Base-by-base conservation (phyloP, 1,140 invertebrate species). In the Penaeus chinensis region DNA sequence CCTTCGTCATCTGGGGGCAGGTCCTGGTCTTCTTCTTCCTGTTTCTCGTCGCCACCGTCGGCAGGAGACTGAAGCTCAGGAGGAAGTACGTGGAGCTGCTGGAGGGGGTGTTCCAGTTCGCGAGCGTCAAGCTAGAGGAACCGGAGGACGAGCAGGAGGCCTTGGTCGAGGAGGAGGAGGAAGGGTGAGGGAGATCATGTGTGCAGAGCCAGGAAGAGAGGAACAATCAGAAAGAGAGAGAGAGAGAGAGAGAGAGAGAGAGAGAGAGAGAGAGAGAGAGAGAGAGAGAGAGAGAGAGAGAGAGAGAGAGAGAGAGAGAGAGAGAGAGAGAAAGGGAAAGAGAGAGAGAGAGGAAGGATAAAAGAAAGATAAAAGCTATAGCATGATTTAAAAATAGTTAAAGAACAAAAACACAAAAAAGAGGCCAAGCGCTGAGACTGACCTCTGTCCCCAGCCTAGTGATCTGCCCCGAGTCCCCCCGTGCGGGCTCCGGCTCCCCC, bases 1-100 rank as follows among this genome's bases (percentile, higher is more conserved):
- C 88, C 27, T 89, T 82, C 66, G 32, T 83, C 66, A 77, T 79
- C 63, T 85, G 84, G 76, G 79, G 71, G 3, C 85, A 89, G 79
- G 42, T 77, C n/a, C 63, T 85, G 62, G 81, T 82, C 24, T 89
- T 89, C 76, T 16, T 85, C 60, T 82, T 66, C 60, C 79, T 89
- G 1, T 66, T 89, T 8, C 18, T 89, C 27, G 78, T 82, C 5
- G 83, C 88, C 27, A 74, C 88, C 18, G 79, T 85, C 3, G 88
- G 88, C 13, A 24, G 88, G 22, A 81, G 85, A 19, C 65, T 85
- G 7, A 89, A 66, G 54, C 79, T 89, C n/a, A 80, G 88, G 54
- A 85, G 79, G 83, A 77, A 82, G 19, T 89, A 89, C 60, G 82
- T 89, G 8, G 66, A 82, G 65, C 22, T 86, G 22, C 84, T 89